Conservation (phyloP, 2,888 invertebrate genomes). For the Halocaridina rubra region DNA sequence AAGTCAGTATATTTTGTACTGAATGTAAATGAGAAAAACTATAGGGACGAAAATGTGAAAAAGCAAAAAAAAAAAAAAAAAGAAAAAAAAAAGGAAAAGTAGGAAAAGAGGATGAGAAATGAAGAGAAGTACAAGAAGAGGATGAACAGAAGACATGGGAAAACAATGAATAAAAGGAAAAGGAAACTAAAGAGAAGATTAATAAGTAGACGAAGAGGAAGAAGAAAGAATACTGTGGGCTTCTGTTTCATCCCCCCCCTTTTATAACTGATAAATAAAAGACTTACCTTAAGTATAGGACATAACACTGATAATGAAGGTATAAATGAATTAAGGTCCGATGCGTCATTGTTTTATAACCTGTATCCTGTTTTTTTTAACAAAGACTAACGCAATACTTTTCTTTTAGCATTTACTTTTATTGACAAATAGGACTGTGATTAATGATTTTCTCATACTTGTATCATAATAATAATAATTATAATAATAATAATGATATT, state of each 20-base stretch:
- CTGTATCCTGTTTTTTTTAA: background rate
- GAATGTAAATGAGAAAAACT: no score
- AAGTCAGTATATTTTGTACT: no score
- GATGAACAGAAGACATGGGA: background rate
- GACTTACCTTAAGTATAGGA: no score
- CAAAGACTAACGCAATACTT: background rate
- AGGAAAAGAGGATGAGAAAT: background rate
- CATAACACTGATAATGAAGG: no score
- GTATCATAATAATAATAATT: no score
- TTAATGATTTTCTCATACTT: no score
- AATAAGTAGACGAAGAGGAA: background rate
- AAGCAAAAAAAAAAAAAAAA: background rate
- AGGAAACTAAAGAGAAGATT: background rate
- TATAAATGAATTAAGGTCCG: no score
- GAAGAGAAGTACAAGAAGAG: background rate
- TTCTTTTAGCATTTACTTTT: background rate
- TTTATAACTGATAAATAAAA: background rate
- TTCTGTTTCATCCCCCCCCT: background rate
- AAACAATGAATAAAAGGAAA: background rate
- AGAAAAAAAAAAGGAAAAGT: background rate
- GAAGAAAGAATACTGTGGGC: background rate
- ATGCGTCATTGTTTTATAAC: no score
- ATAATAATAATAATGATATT: no score
- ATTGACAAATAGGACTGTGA: background rate
- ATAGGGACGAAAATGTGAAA: background rate